Conservation (phyloP, 1,140 invertebrate genomes). For the Bombus ignitus region DNA sequence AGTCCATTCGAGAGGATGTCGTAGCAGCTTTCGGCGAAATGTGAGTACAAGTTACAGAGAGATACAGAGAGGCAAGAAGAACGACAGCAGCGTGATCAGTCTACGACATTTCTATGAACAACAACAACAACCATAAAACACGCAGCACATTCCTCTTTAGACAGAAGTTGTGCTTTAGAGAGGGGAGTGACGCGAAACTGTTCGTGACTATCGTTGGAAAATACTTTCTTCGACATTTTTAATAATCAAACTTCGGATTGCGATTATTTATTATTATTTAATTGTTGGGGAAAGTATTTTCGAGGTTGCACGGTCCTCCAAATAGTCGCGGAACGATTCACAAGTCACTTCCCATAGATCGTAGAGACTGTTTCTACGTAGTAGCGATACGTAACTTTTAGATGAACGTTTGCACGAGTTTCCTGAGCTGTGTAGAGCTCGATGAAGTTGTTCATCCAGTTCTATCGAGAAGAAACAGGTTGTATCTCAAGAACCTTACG, state of each 20-base stretch:
- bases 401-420: conserved; percentile 68
- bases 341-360: conserved; percentile 43
- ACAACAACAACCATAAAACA: conserved; percentile 54
- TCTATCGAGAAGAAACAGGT: conserved; percentile 9
- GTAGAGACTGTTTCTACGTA: conserved; percentile 66
- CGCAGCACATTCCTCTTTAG: conserved; percentile 58
- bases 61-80: conserved; percentile 51
- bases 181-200: conserved; percentile 35
- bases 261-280: too few relatives aligned
- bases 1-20: not conserved
- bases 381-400: conserved; percentile 64
- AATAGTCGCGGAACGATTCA: conserved; percentile 48
- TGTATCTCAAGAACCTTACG: conserved; percentile 51
- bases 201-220: conserved; percentile 42
- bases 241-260: too few relatives aligned
- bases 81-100: conserved; percentile 22
- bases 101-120: conserved; percentile 1
- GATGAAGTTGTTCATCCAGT: not conserved
- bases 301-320: conserved; percentile 46
- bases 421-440: conserved; percentile 47
- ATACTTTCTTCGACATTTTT: conserved; percentile 17
- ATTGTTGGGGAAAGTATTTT: conserved; percentile 46
- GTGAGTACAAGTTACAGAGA: conserved; percentile 69
- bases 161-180: conserved; percentile 61
- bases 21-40: conserved; percentile 76